Evolutionary conservation across 2,113 vertebrate genomes (phyloP), one percentile per base, ranked within the genome.

Genomic region (Potamarius usumacintae): DNA sequence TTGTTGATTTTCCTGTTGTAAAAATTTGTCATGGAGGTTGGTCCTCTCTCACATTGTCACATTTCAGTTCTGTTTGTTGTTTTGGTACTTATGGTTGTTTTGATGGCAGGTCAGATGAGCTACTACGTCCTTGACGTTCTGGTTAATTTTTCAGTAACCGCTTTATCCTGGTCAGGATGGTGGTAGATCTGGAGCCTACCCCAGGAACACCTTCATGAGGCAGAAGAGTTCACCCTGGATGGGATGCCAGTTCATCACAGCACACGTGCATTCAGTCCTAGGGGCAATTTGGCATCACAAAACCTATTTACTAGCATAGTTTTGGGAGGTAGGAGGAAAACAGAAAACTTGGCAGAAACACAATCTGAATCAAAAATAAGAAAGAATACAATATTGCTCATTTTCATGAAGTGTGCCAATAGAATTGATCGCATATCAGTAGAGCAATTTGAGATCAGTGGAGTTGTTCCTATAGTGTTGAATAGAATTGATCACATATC

Each of bases 391-490:
- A 53, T 9, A 58, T 22, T 11, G 17, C 3, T 10, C 2, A 58
- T 57, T 80, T 30, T 57, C 6, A 30, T 57, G 18, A 58, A 20
- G 18, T 4, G 3, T 57, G 77, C 25, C 30, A 76, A 14, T 14
- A 76, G 34, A 25, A 12, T 18, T 71, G 30, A 72, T 17, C 4
- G 17, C 25, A 58, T 79, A 71, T 89, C 80, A 69, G 77, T 78
- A 65, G 60, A 89, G 58, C 83, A 83, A 86, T 53, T 74, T 63
- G 74, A 89, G 91, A 87, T 91, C 85, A 72, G 78, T 14, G 18
- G 79, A 87, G 88, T 86, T 27, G 20, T 78, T 80, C 71, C 30
- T 84, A 30, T 78, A 42, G 42, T 42, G 42, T 42, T 42, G 42
- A 76, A 14, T 14, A 76, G 34, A 25, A 12, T 18, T 71, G 30